Evolutionary conservation across 2,797 vertebrate species (phyloP), one percentile per base, ranked within the genome.

Genomic region (Alfaro cultratus): DNA sequence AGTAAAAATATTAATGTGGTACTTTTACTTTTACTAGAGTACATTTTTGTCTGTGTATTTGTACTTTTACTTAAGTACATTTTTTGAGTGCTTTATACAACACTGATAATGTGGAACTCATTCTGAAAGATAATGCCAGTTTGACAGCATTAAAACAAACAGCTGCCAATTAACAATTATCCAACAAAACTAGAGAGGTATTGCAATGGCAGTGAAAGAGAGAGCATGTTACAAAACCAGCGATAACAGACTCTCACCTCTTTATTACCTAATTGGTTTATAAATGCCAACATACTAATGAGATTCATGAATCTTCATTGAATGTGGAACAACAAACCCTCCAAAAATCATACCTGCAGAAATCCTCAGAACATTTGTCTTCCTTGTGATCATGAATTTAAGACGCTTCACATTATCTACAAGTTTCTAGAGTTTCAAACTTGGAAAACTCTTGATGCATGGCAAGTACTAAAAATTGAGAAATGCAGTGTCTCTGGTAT

Each of bases 351-450:
- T 49, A 4, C 16, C 4, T 76, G 78, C 74, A 84, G 62, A 41
- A 29, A n/a, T 31, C 29, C 51, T 10, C 72, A 75, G 15, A 36
- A 72, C 57, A 46, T 41, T 62, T 62, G 3, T 71, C 62, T 85
- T 84, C 82, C 80, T 83, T 86, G 75, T 70, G 10, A 85, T 88
- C 72, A 68, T 5, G 1, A 51, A 75, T 34, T 68, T 83, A 45
- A 45, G 43, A 45, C 2, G 1, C 75, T 78, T 5, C 74, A 82
- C 80, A 80, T 85, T 82, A 79, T 43, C 74, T 78, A 78, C 45
- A 49, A 26, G 21, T 12, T 79, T 71, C 1, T 34, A 34, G 41
- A 18, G 76, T 79, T 73, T 39, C 68, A 29, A 76, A 74, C 55
- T 57, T 77, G 34, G 78, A 68, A 74, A 47, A 41, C 26, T 73